Conservation (phyloP, 2,113 vertebrate species). For the Eclectus roratus region DNA sequence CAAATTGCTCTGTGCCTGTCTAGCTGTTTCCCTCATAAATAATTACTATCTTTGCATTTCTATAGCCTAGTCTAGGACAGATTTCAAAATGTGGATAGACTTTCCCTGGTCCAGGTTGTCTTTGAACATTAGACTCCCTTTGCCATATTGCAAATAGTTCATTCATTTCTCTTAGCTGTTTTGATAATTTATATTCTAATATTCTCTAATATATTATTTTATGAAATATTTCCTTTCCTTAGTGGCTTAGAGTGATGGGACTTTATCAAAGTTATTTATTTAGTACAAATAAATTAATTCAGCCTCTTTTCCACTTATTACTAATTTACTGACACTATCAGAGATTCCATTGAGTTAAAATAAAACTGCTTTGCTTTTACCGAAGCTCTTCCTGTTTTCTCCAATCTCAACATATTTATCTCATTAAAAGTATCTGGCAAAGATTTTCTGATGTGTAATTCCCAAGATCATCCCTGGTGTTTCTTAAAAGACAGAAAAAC, state of each 20-base stretch:
- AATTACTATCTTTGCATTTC: background rate
- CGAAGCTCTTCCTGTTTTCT: background rate
- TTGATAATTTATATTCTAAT: background rate
- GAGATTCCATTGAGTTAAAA: background rate
- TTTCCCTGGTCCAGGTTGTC: background rate
- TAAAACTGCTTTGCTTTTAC: background rate
- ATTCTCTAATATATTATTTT: background rate
- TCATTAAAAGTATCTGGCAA: conserved; percentile 4
- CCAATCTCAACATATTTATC: background rate
- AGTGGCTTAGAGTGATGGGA: background rate
- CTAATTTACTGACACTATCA: background rate
- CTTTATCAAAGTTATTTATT: background rate
- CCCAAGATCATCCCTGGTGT: background rate
- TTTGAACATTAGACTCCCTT: background rate
- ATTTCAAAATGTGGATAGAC: background rate
- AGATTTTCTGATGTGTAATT: background rate
- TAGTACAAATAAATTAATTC: background rate
- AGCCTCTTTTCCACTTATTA: background rate
- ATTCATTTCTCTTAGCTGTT: background rate
- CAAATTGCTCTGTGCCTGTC: background rate
- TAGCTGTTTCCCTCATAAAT: background rate
- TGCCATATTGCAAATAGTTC: background rate
- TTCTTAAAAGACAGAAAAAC: conserved; percentile 13
- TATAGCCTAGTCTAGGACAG: background rate
- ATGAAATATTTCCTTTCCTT: background rate